A percentile compares a stretch with the other conserved stretches of the same genome.
phyloP scores from a whole-genome alignment of 2,113 vertebrate species.

The Grantiella picta region DNA sequence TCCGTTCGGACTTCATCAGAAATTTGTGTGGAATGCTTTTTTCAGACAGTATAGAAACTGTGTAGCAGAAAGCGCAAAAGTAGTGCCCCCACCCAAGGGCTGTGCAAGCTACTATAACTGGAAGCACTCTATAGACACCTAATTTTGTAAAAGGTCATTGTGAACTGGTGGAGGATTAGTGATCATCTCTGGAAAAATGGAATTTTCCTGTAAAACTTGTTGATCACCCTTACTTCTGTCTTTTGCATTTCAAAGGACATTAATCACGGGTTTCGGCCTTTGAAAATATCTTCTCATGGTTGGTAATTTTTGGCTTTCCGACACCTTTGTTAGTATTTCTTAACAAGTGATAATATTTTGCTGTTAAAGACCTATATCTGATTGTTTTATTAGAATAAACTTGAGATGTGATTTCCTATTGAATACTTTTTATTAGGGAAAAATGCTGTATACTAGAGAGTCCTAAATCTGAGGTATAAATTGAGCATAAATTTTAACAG shows the following conservation, averaged over 20 bases:
- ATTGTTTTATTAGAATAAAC: background rate
- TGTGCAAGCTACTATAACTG: background rate
- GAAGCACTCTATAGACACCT: background rate
- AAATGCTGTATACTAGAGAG: background rate
- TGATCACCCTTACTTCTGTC: background rate
- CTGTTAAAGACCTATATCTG: background rate
- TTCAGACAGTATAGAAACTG: background rate
- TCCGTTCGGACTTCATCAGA: background rate
- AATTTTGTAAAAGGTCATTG: background rate
- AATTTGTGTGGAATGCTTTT: background rate
- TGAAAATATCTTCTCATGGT: background rate
- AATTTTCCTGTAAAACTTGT: background rate
- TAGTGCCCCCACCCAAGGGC: too few species aligned
- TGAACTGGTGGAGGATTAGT: background rate
- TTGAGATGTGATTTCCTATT: background rate
- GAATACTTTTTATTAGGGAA: background rate
- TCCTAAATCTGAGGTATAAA: background rate
- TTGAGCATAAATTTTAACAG: background rate
- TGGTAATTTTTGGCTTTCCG: background rate
- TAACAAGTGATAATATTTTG: background rate
- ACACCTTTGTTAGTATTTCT: background rate
- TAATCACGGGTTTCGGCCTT: background rate
- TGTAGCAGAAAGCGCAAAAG: background rate
- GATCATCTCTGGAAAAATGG: background rate
- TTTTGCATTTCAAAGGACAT: background rate